Conservation (phyloP, 2,113 vertebrate species). For the Pagrus major region DNA sequence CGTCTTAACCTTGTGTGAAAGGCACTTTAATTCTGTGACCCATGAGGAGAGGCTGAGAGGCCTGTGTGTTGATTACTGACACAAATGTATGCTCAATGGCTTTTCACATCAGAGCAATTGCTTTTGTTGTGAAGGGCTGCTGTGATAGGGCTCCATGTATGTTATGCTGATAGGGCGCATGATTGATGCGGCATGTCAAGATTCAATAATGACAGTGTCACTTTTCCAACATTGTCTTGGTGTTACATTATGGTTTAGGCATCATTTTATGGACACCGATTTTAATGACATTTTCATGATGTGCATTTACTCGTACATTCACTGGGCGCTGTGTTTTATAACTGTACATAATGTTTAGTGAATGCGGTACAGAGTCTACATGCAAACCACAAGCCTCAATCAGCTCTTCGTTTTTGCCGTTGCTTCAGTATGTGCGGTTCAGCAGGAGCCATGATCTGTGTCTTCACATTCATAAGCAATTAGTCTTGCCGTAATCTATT, state of each 20-base stretch:
- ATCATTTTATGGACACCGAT: constrained; percentile 48
- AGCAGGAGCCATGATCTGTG: constrained; percentile 80
- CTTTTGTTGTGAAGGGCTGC: constrained; percentile 47
- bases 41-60: constrained; percentile 63
- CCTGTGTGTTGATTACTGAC: constrained; percentile 69
- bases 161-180: constrained; percentile 45
- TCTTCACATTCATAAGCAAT: constrained; percentile 85
- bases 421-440: constrained; percentile 61
- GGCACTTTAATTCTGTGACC: constrained; percentile 75
- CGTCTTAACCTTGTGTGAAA: constrained; percentile 81
- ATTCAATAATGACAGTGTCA: constrained; percentile 64
- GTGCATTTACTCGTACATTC: constrained; percentile 30
- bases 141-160: constrained; percentile 29
- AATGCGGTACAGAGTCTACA: constrained; percentile 40
- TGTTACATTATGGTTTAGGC: constrained; percentile 43
- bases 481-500: constrained; percentile 84
- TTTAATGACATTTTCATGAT: constrained; percentile 57
- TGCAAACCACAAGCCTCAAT: constrained; percentile 42
- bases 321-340: constrained; percentile 30
- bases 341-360: constrained; percentile 7
- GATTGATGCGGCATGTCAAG: constrained; percentile 66
- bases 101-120: constrained; percentile 54
- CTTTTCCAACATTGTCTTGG: constrained; percentile 43
- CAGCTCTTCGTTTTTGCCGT: constrained; percentile 43
- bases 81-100: constrained; percentile 58